Evolutionary conservation across 2,797 vertebrate species (phyloP).

Genomic region (Acanthiza pusilla): DNA sequence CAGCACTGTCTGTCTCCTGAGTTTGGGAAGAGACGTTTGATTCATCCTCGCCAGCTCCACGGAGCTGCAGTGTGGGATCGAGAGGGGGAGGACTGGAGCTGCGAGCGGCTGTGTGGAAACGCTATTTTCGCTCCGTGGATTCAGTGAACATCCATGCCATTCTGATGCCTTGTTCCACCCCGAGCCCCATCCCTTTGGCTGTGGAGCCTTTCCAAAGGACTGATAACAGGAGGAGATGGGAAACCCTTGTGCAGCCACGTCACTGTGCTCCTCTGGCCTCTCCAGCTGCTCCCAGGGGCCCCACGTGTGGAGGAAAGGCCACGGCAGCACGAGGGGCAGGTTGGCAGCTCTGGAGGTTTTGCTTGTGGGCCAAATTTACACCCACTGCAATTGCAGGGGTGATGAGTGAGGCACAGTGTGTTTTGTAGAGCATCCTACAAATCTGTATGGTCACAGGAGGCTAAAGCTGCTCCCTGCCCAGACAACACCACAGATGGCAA

Average conservation of each 20-base stretch:
- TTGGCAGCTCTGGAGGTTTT: background rate
- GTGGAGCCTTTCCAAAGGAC: background rate
- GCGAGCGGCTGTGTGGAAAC: background rate
- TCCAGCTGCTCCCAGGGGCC: background rate
- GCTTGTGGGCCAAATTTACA: background rate
- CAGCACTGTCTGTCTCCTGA: conserved; percentile 41
- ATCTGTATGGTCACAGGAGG: background rate
- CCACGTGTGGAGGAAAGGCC: background rate
- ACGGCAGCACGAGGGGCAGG: background rate
- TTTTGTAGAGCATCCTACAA: background rate
- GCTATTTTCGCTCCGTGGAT: background rate
- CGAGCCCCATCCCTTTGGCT: background rate
- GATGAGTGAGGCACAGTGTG: background rate
- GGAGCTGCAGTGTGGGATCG: background rate
- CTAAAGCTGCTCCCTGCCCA: background rate
- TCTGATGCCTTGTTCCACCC: background rate
- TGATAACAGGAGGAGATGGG: background rate
- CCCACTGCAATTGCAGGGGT: background rate
- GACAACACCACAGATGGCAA: background rate
- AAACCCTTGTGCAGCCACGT: background rate
- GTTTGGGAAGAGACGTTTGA: background rate
- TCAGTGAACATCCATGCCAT: background rate
- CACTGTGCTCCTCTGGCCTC: background rate
- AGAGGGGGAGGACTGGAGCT: background rate
- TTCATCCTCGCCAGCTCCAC: background rate